Base-by-base conservation (phyloP, 2,888 invertebrate genomes). In the Sphinx pinastri region DNA sequence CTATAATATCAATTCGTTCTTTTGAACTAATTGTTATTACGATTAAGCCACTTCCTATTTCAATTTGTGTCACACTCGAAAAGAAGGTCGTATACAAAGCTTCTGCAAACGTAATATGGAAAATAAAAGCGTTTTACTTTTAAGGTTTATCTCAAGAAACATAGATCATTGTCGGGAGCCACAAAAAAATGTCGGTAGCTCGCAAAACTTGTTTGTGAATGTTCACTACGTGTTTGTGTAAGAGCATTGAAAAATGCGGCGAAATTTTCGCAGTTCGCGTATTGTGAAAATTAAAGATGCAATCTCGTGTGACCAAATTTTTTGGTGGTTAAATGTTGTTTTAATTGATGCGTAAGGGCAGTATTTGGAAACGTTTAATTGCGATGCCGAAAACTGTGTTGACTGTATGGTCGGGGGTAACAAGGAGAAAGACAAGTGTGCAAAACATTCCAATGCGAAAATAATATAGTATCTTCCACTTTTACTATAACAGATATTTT, bases 111-210 rank as follows among this genome's bases (percentile, higher is more conserved):
- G 66, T 67, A n/a, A 54, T 70, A 58, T 54, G 70, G 70, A 51
- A 70, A 70, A 71, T 47, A 69, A 72, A 74, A 73, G 38, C 69
- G 69, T 75, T 74, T 74, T 73, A 73, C 70, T 76, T 79, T 77
- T 75, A 68, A 69, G 60, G 78, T 75, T 84, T 88, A 85, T 88
- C 84, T 87, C 75, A 74, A 77, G 82, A 81, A 77, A 73, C 79
- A 83, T 88, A 88, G 88, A 92, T 92, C 90, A 88, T 83, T 87
- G 87, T 88, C 86, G 81, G 75, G 72, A 75, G 71, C 75, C 80
- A 82, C 87, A 86, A 88, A 86, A 81, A 83, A 82, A 89, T 89
- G 89, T 85, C 84, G 79, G 92, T 90, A 92, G 90, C 88, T 47
- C 74, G 72, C 76, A 73, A 71, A 87, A 89, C 90, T 72, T 80